Evolutionary conservation across 2,113 vertebrate species (phyloP), one percentile per base, ranked within the genome.

Genomic region (Thunnus thynnus): DNA sequence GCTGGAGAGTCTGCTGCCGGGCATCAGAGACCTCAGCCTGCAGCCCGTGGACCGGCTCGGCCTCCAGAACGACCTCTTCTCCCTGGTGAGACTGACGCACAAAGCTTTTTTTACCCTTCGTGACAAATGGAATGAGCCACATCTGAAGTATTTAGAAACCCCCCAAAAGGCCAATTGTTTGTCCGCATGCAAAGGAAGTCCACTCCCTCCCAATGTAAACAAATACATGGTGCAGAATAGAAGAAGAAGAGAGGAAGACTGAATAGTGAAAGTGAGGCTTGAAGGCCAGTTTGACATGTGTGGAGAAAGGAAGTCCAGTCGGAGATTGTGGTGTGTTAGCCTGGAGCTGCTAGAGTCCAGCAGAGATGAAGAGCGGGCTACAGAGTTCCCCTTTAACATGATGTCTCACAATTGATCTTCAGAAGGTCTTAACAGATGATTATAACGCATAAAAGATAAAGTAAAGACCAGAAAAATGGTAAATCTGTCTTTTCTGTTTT

Each of bases 1-100:
- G 98, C 93, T 99, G 89, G 94, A 98, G 76, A 96, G 95, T 80
- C 94, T 99, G 77, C 92, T 99, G 70, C 98, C 98, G 3, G 98
- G 96, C 13, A 95, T 99, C 91, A 84, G 94, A 65, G 96, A 99
- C 93, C 97, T 98, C 88, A 97, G 96, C 82, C 94, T 99, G 83
- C 97, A 96, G 72, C 98, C 98, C 0, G 98, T 99, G 88, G 98
- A 99, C 93, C 95, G 98, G 48, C 96, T 99, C 22, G 97, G 98
- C 70, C 95, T 99, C 82, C 98, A 99, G 93, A 99, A 99, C 41
- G 98, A 99, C 91, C 97, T 99, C 46, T 99, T 99, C 94, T 98
- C 97, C 27, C 95, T 99, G 95, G 98, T 99, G 89, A 97, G 95
- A 52, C 8, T 5, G 25, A 36, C n/a, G 18, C 25, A 56, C n/a